Evolutionary conservation across 1,140 invertebrate species (phyloP), one percentile per base, ranked within the genome.

Genomic region (Limonius californicus): DNA sequence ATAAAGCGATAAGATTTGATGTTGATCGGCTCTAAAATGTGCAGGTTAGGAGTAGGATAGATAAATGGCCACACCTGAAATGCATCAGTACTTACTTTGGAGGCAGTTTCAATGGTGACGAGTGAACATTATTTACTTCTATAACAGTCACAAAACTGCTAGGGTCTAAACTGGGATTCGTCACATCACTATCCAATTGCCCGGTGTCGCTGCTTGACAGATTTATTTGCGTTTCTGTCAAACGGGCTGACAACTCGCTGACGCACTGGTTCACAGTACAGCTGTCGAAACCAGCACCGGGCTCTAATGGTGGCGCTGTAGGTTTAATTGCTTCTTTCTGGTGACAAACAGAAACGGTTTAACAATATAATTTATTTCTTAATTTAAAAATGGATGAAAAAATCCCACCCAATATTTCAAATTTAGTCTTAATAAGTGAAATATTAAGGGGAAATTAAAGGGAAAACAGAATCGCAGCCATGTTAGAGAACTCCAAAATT

Each of bases 61-160:
- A n/a, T n/a, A n/a, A n/a, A n/a, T n/a, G n/a, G n/a, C n/a, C n/a
- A n/a, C n/a, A n/a, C n/a, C n/a, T n/a, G n/a, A n/a, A n/a, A 14
- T 45, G 43, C 6, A 6, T 6, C 7, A 23, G 11, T 32, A 63
- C 64, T 68, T 71, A 74, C 74, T 75, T 73, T 57, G 72, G 72
- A 54, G 74, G 75, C 42, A 57, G 64, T 71, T 72, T 75, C 15
- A 68, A 59, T 23, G 57, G 8, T 50, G 65, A 42, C 27, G 63
- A 54, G 42, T 65, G 30, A 20, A 45, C 32, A 56, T 71, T 63
- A 77, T 90, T 92, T 1, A 94, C 90, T 84, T 92, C 89, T 65
- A 94, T 94, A 53, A 94, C 91, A 59, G 91, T 94, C 62, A 94
- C 85, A 80, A 92, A 94, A 78, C 90, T 89, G 75, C 87, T 85